phyloP scores from a whole-genome alignment of 2,888 invertebrate species.

The Limnephilus rhombicus region DNA sequence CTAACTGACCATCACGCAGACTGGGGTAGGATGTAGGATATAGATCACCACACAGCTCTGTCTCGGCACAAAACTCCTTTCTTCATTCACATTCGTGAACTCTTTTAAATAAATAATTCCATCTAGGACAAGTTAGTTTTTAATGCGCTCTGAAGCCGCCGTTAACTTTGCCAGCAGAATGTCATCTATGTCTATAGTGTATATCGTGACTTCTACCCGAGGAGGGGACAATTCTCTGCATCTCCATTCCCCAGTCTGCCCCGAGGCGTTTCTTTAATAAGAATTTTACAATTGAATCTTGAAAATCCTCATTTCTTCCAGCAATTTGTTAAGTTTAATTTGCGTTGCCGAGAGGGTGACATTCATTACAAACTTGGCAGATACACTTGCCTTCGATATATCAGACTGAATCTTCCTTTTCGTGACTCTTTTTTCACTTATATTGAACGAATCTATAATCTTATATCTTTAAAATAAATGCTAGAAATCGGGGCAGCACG shows the following conservation, averaged over 20 bases:
- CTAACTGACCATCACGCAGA: no score
- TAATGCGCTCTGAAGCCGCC: neutral
- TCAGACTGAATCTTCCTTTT: neutral
- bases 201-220: neutral
- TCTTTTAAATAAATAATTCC: neutral
- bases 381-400: neutral
- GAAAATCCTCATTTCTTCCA: conserved; percentile 5
- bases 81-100: no score
- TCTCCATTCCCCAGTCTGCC: neutral
- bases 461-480: no score
- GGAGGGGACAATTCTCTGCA: neutral
- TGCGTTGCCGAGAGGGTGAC: neutral
- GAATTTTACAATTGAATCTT: conserved; percentile 1
- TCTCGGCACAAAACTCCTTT: no score
- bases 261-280: neutral
- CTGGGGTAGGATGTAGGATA: no score
- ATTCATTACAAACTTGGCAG: neutral
- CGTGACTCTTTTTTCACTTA: neutral
- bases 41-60: no score
- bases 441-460: no score
- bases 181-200: neutral
- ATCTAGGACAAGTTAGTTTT: neutral
- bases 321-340: neutral
- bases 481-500: no score
- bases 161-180: neutral